Percentiles rank a stretch among this genome's conserved stretches.
Evolutionary conservation across 2,888 invertebrate species (phyloP).

Genomic region (Aphrophora alni): DNA sequence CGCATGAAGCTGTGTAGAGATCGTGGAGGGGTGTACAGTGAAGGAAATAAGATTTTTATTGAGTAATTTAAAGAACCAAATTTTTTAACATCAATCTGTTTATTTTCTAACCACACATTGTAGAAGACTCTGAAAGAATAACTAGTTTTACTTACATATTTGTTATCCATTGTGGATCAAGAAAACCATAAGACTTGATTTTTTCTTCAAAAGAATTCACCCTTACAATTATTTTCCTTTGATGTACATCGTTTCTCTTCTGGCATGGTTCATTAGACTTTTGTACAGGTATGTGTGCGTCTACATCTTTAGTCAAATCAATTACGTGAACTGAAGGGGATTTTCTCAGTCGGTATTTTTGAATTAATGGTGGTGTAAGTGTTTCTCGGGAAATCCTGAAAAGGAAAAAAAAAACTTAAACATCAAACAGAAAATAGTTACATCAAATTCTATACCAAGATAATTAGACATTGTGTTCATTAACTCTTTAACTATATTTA

Average conservation of each 20-base stretch:
- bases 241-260: slow-evolving; percentile 21
- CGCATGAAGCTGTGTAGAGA: too few relatives aligned
- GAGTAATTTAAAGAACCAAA: too few relatives aligned
- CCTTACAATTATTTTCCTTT: slow-evolving; percentile 46
- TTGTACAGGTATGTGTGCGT: background rate
- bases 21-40: too few relatives aligned
- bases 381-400: background rate
- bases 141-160: slow-evolving; percentile 58
- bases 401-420: too few relatives aligned
- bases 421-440: too few relatives aligned
- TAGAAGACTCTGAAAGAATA: slow-evolving; percentile 54
- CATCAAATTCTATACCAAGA: too few relatives aligned
- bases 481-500: too few relatives aligned
- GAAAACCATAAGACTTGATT: slow-evolving; percentile 61
- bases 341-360: background rate
- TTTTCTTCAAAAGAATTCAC: slow-evolving; percentile 66
- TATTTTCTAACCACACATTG: too few relatives aligned
- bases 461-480: too few relatives aligned
- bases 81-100: too few relatives aligned
- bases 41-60: too few relatives aligned
- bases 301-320: slow-evolving; percentile 10
- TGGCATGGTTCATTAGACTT: background rate
- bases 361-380: background rate
- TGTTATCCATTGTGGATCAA: slow-evolving; percentile 63
- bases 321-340: background rate